A percentile compares a stretch with the other conserved stretches of the same genome.
Evolutionary conservation across 2,113 vertebrate genomes (phyloP).

Genomic region (Serilophus lunatus): DNA sequence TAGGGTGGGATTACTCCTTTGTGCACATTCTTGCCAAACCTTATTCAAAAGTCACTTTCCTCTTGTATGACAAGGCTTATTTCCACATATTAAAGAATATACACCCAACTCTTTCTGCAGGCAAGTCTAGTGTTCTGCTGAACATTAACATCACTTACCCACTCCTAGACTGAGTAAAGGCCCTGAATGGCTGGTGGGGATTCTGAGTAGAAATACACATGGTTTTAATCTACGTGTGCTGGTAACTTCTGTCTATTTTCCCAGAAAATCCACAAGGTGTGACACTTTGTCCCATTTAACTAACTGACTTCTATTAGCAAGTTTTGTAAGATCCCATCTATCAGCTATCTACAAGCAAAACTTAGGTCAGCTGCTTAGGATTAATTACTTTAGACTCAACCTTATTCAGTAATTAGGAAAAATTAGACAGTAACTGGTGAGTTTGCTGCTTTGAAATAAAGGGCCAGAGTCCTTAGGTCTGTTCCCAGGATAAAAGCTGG

Average conservation of each 20-base stretch:
- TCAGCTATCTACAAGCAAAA: neutral
- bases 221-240: neutral
- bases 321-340: neutral
- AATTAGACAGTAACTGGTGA: neutral
- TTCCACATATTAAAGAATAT: neutral
- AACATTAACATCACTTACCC: neutral
- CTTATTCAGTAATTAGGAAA: slow-evolving; percentile 13
- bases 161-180: neutral
- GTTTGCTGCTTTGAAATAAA: neutral
- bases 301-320: neutral
- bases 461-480: neutral
- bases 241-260: neutral
- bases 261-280: neutral
- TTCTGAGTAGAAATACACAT: neutral
- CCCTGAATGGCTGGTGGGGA: neutral
- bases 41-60: neutral
- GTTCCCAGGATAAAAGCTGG: neutral
- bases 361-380: neutral
- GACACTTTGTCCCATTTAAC: neutral
- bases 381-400: neutral
- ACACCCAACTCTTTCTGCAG: neutral
- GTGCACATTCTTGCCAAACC: neutral
- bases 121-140: neutral
- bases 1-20: neutral
- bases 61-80: neutral